Evolutionary conservation across 2,797 vertebrate genomes (phyloP).

Genomic region (Syngnathus rostellatus): DNA sequence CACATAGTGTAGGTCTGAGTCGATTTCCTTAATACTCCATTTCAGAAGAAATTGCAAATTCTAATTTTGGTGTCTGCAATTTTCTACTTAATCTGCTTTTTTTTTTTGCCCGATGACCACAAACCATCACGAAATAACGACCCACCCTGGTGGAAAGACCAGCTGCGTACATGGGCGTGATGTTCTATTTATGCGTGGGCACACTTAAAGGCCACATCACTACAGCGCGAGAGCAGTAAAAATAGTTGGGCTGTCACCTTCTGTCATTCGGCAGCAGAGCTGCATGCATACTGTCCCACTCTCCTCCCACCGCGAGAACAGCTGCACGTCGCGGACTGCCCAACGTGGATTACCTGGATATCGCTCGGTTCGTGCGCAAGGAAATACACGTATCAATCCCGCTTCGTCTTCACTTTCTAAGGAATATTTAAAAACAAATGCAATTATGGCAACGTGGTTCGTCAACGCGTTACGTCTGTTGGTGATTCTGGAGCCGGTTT

Average conservation of each 20-base stretch:
- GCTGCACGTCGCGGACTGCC: not conserved
- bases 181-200: not conserved
- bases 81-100: not conserved
- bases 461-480: slow-evolving; percentile 46
- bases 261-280: not conserved
- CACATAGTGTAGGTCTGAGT: not conserved
- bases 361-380: not conserved
- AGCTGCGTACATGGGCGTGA: slow-evolving; percentile 2
- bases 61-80: slow-evolving; percentile 6
- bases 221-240: not conserved
- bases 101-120: not conserved
- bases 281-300: not conserved
- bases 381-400: not conserved
- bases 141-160: slow-evolving; percentile 7
- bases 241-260: not conserved
- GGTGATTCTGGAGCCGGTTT: slow-evolving; percentile 37
- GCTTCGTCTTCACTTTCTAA: no score
- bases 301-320: slow-evolving; percentile 4
- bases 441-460: slow-evolving; percentile 44
- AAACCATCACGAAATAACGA: slow-evolving; percentile 6
- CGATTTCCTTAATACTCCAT: not conserved
- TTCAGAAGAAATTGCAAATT: not conserved
- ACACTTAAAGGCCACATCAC: slow-evolving; percentile 2
- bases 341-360: slow-evolving; percentile 3
- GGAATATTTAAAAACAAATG: not conserved